Conservation (phyloP, 2,888 invertebrate species). For the Drosophila gaucha region DNA sequence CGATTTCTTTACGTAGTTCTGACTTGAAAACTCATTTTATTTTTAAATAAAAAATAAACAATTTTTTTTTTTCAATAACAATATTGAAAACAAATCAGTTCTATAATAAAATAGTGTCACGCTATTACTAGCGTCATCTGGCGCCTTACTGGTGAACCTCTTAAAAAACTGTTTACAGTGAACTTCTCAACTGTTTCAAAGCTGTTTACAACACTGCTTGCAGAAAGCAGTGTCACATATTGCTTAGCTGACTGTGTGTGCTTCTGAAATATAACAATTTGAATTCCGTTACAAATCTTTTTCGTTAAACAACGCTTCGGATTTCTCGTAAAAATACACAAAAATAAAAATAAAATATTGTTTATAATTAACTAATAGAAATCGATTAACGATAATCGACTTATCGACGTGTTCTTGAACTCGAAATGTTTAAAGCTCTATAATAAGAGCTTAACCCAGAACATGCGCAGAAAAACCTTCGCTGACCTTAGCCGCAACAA, state of each 20-base stretch:
- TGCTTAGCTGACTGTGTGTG: not conserved
- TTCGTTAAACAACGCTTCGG: too few species aligned
- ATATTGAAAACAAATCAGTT: too few species aligned
- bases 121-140: not conserved
- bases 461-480: slow-evolving; percentile 59
- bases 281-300: too few species aligned
- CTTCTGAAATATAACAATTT: too few species aligned
- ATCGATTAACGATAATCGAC: slow-evolving; percentile 6
- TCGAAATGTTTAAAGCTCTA: not conserved
- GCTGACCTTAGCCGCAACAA: slow-evolving; percentile 58
- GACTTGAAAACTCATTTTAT: too few species aligned
- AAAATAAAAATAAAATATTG: not conserved
- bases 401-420: not conserved
- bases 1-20: too few species aligned
- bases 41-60: too few species aligned
- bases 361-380: not conserved
- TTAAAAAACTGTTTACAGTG: not conserved
- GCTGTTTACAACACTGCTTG: not conserved
- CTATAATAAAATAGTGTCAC: too few species aligned
- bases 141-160: not conserved
- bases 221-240: not conserved
- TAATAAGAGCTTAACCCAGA: slow-evolving; percentile 44
- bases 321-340: too few species aligned
- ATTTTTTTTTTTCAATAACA: too few species aligned
- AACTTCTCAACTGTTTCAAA: too few species aligned